Percentiles rank a stretch among this genome's conserved stretches.
Conservation (phyloP, 2,113 vertebrate species). For the Stigmatopora nigra region DNA sequence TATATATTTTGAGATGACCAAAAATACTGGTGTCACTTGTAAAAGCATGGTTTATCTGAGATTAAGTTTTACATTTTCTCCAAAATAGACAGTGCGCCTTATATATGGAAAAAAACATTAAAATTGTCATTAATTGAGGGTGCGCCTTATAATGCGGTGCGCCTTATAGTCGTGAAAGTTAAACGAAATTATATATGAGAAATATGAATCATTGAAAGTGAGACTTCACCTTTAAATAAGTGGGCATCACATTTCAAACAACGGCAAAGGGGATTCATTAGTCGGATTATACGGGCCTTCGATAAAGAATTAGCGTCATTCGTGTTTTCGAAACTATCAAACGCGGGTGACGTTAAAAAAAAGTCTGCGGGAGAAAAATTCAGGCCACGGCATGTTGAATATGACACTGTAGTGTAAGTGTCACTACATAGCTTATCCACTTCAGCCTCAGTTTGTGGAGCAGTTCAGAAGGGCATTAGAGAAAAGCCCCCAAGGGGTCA, state of each 20-base stretch:
- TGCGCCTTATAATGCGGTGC: too few species aligned
- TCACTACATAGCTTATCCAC: constrained; percentile 39
- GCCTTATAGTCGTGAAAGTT: too few species aligned
- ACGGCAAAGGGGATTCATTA: constrained; percentile 6
- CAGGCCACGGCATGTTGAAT: constrained; percentile 26
- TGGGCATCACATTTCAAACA: neutral
- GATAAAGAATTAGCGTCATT: constrained; percentile 16
- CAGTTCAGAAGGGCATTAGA: constrained; percentile 48
- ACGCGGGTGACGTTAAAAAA: constrained; percentile 1
- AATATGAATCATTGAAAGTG: too few species aligned
- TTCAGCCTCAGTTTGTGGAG: constrained; percentile 61
- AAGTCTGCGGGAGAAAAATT: constrained; percentile 31
- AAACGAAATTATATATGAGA: too few species aligned
- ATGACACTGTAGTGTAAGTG: constrained; percentile 49
- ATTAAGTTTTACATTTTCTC: too few species aligned
- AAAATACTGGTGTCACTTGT: too few species aligned
- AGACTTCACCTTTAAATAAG: too few species aligned
- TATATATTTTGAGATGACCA: too few species aligned
- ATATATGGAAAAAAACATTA: too few species aligned
- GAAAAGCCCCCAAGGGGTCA: constrained; percentile 59
- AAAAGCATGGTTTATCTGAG: too few species aligned
- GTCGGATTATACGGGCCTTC: constrained; percentile 18
- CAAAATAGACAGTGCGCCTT: too few species aligned
- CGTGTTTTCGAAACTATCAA: neutral
- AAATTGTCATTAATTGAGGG: too few species aligned